Percentiles rank a stretch among this genome's conserved stretches.
These are phyloP conservation scores for Cebidichthys violaceus DNA, from an alignment of 2,113 vertebrate genomes.

Conservation along the genomic window DNA sequence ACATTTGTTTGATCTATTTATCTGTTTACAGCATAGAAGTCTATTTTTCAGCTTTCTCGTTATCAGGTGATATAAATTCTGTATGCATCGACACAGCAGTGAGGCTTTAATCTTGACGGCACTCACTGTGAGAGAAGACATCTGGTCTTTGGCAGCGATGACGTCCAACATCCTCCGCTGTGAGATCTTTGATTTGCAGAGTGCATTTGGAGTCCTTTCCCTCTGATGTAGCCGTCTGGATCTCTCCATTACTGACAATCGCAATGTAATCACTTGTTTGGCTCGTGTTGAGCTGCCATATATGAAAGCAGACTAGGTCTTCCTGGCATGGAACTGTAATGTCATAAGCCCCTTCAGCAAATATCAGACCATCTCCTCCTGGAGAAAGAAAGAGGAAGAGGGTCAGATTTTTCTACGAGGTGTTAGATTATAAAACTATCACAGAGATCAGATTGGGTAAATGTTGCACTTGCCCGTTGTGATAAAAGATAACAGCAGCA, in stretches of 20 bases:
- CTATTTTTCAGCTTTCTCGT: background rate
- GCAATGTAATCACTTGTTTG: background rate
- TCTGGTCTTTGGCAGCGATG: slow-evolving; percentile 16
- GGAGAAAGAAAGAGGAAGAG: background rate
- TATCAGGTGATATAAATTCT: background rate
- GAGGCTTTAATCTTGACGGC: background rate
- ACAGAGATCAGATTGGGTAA: background rate
- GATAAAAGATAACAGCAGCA: slow-evolving; percentile 42
- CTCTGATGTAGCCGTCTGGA: background rate
- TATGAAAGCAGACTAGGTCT: slow-evolving; percentile 36
- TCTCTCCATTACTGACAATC: slow-evolving; percentile 20
- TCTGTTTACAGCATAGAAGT: background rate
- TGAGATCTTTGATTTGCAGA: slow-evolving; percentile 22
- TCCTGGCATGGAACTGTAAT: slow-evolving; percentile 31
- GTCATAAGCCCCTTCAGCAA: fast-evolving
- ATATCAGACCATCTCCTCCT: slow-evolving; percentile 7
- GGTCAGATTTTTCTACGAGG: background rate
- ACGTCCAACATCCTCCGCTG: background rate
- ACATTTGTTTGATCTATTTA: background rate
- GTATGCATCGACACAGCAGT: background rate
- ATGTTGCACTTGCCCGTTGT: slow-evolving; percentile 28
- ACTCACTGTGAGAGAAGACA: slow-evolving; percentile 26
- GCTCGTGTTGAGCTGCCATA: background rate
- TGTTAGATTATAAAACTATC: background rate
- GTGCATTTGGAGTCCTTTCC: slow-evolving; percentile 15